Percentiles rank a stretch among this genome's conserved stretches.
Evolutionary conservation across 2,113 vertebrate species (phyloP).

Genomic region (Hippopotamus amphibius): DNA sequence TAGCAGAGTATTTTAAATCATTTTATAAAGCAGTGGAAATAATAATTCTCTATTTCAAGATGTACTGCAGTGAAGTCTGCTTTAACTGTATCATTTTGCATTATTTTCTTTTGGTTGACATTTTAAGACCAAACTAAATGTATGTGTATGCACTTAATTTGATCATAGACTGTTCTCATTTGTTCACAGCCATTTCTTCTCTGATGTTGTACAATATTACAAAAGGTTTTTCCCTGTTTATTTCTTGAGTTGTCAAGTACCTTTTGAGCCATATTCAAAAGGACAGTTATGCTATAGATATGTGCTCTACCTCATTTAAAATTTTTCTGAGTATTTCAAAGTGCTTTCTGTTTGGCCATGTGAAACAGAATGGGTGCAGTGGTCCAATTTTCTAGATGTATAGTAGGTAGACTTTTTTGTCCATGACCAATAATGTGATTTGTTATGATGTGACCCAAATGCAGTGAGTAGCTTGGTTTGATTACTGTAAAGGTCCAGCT

Average conservation of each 20-base stretch:
- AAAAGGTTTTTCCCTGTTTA: constrained; percentile 1
- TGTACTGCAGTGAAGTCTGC: background rate
- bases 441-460: background rate
- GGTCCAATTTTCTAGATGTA: background rate
- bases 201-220: background rate
- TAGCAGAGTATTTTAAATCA: background rate
- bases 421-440: background rate
- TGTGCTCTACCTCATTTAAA: background rate
- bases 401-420: background rate
- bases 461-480: background rate
- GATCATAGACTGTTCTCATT: background rate
- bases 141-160: background rate
- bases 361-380: background rate
- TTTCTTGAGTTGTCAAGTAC: background rate
- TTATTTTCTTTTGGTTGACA: constrained; percentile 2
- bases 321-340: constrained; percentile 8
- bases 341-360: background rate
- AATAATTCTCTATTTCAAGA: background rate
- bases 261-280: constrained; percentile 39
- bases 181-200: background rate
- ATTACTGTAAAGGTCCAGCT: background rate
- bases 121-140: background rate
- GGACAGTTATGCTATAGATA: background rate
- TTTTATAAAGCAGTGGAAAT: background rate
- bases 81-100: constrained; percentile 19